Evolutionary conservation across 2,888 invertebrate genomes (phyloP), one percentile per base, ranked within the genome.

Genomic region (Platycnemis pennipes): DNA sequence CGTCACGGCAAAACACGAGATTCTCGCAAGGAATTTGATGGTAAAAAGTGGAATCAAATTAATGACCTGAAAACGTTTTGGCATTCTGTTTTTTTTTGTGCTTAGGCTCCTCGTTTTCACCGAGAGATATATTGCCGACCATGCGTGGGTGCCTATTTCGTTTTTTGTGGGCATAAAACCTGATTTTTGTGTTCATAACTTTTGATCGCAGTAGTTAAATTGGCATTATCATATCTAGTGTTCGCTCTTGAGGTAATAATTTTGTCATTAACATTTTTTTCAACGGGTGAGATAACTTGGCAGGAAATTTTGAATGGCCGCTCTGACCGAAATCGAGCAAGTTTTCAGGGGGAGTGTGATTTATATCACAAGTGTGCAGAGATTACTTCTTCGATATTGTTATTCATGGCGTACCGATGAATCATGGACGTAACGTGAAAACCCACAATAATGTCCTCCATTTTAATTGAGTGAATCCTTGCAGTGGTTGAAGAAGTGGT

Each of bases 1-100:
- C 91, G 45, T 69, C 69, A 91, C 69, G 42, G 91, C 89, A 91
- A 91, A 91, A 91, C 91, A 91, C 63, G 91, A 91, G 69, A 44
- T 91, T 91, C 69, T 91, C 91, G 56, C 56, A 56, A 45, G 44
- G 91, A 91, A 91, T 91, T 91, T 91, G 91, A 45, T 69, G 91
- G 91, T 91, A 91, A 91, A 91, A 91, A 91, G 91, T 44, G 69
- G 63, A 91, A 91, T 91, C 91, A 91, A 91, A 91, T 91, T 91
- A 91, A 91, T 91, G 91, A 91, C 91, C 91, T 63, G 91, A 91
- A 91, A 91, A 69, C 91, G 63, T 91, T 91, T 56, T 89, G 89
- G 56, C 89, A 56, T 89, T 77, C 77, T 37, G 37, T 5, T 26
- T 91, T 91, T 42, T 63, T 91, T 63, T 91, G 56, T 91, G 91